Evolutionary conservation across 23 tunicate genomes (phyloP), one percentile per base, ranked within the genome.

Genomic region (Botrylloides violaceus): DNA sequence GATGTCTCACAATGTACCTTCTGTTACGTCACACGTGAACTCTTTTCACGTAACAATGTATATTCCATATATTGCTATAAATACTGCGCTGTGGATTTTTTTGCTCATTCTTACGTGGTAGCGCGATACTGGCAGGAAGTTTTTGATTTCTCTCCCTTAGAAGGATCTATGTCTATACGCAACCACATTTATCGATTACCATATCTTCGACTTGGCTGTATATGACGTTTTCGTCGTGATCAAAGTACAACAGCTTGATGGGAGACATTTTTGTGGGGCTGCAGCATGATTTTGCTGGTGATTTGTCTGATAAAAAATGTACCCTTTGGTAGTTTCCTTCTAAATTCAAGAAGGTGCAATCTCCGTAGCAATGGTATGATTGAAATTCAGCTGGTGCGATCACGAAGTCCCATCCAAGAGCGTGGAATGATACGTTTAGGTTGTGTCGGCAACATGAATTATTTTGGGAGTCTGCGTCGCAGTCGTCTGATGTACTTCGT

Each of bases 381-480:
- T 75, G 39, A 70, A 72, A 85, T 21, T 33, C 36, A 2, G 12
- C 30, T 0, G 94, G 94, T 49, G 22, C 63, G 4, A 85, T 79
- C 1, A 85, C 71, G 84, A 84, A 85, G 48, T 74, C 65, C 94
- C 94, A 85, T 9, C 94, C 94, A 32, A 79, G 59, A 4, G 58
- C 73, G 19, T 49, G 49, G 43, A 85, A 85, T 43, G 79, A 37
- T 2, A 85, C 66, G 47, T 49, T 64, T 25, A 85, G 60, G 72
- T 79, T 57, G 72, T 70, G 74, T n/a, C 61, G 38, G 49, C 94
- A 85, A 73, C 94, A 85, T 9, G 71, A 36, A 18, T 47, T 37
- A 34, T 74, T 76, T 25, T 29, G 22, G 36, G 81, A 65, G 71
- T 59, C 61, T 43, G 25, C 70, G 2, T 29, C 30, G 59, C 76